phyloP scores from a whole-genome alignment of 2,797 vertebrate species.

The Gorsachius magnificus region DNA sequence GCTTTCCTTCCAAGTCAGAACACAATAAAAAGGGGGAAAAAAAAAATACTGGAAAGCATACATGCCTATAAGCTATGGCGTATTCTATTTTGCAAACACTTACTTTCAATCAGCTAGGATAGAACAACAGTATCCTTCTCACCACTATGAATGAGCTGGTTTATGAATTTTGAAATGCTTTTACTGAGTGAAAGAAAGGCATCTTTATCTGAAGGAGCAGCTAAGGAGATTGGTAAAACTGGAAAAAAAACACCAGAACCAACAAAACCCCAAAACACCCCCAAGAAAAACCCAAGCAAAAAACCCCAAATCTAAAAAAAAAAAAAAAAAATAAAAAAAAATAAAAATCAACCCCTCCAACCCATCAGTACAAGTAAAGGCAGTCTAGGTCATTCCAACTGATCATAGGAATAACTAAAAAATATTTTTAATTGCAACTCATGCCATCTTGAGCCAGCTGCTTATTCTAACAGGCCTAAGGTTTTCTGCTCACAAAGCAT shows the following conservation, averaged over 20 bases:
- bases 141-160: neutral
- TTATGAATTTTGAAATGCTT: neutral
- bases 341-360: neutral
- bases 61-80: rapidly evolving
- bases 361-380: neutral
- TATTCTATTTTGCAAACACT: neutral
- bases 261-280: no score
- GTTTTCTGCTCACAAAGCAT: constrained; percentile 41
- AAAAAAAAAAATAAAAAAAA: neutral
- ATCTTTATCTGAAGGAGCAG: neutral
- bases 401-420: neutral
- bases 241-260: neutral
- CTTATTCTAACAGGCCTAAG: constrained; percentile 20
- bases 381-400: neutral
- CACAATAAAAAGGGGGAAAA: neutral
- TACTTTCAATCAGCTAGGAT: neutral
- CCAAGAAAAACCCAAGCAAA: neutral
- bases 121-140: neutral
- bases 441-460: neutral
- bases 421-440: neutral
- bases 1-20: neutral
- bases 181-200: neutral
- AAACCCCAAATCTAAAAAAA: neutral
- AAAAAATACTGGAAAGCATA: neutral
- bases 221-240: neutral